Conservation (phyloP, 2,888 invertebrate species). For the Rhyacophila evoluta region DNA sequence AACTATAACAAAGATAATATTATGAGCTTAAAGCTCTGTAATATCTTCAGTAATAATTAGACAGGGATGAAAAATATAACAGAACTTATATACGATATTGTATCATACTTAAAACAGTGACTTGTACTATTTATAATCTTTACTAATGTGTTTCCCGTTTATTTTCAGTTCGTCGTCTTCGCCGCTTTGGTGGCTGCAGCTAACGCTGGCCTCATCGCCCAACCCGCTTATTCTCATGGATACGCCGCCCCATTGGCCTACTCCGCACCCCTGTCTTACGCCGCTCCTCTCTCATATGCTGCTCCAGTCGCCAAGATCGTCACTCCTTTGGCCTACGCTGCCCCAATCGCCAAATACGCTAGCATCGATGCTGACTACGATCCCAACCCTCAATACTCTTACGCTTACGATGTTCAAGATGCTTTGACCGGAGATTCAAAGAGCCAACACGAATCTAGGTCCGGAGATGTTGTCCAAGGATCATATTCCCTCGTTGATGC, state of each 20-base stretch:
- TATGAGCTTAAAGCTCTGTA: too few relatives aligned
- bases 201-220: constrained; percentile 44
- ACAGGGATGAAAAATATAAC: too few relatives aligned
- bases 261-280: constrained; percentile 51
- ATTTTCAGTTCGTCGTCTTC: constrained; percentile 46
- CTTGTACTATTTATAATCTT: too few relatives aligned
- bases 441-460: constrained; percentile 65
- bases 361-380: constrained; percentile 38
- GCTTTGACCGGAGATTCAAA: constrained; percentile 68
- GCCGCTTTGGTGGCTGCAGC: constrained; percentile 47
- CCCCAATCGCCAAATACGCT: constrained; percentile 32
- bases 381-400: constrained; percentile 17
- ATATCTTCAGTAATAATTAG: too few relatives aligned
- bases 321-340: constrained; percentile 56
- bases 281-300: constrained; percentile 56
- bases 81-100: too few relatives aligned
- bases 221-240: too few relatives aligned
- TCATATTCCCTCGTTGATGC: constrained; percentile 68
- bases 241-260: too few relatives aligned
- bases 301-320: constrained; percentile 47
- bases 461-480: constrained; percentile 68
- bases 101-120: too few relatives aligned
- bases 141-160: background rate
- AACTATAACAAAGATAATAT: too few relatives aligned
- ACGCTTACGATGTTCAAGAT: constrained; percentile 63